phyloP scores from a whole-genome alignment of 2,797 vertebrate genomes.

The Sebastes iracundus region DNA sequence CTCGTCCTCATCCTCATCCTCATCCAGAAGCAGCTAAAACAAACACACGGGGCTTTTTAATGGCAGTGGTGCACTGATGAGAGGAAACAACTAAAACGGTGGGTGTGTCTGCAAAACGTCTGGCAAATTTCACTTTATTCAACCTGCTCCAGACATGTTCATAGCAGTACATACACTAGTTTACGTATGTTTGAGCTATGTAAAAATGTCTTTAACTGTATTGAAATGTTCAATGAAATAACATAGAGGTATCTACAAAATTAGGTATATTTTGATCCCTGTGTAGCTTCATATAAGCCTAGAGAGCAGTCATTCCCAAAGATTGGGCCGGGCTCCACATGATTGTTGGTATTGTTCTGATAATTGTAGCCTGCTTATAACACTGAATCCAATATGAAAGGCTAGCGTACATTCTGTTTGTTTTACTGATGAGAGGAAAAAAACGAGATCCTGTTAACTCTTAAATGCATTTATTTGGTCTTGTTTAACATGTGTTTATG shows the following conservation, averaged over 20 bases:
- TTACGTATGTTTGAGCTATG: background rate
- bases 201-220: background rate
- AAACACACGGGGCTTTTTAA: constrained; percentile 39
- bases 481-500: too few relatives aligned
- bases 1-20: background rate
- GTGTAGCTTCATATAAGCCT: background rate
- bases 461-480: too few relatives aligned
- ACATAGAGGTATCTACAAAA: background rate
- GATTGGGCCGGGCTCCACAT: too few relatives aligned
- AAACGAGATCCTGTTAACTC: too few relatives aligned
- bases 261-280: background rate
- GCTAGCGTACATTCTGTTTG: too few relatives aligned
- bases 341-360: too few relatives aligned
- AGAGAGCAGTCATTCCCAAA: too few relatives aligned
- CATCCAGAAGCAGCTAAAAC: constrained; percentile 24
- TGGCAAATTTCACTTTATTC: background rate
- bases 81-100: constrained; percentile 19
- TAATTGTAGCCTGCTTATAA: too few relatives aligned
- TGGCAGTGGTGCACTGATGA: constrained; percentile 18
- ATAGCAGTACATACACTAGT: background rate
- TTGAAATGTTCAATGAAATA: background rate
- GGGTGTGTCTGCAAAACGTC: constrained; percentile 22
- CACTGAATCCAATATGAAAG: too few relatives aligned
- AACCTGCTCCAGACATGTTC: background rate
- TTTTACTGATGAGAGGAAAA: too few relatives aligned